phyloP scores from a whole-genome alignment of 2,888 invertebrate genomes.

The Tuberolachnus salignus region DNA sequence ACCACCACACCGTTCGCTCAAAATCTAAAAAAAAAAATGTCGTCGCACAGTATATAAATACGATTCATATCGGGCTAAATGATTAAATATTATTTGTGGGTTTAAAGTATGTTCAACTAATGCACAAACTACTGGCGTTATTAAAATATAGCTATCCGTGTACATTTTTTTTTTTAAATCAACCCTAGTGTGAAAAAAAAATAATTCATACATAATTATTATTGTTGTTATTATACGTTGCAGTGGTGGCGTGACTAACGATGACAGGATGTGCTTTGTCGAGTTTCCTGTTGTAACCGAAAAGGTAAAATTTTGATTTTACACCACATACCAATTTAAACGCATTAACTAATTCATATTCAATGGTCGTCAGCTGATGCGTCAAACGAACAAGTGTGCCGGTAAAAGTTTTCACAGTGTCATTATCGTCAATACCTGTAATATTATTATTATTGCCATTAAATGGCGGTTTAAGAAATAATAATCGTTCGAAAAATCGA shows the following conservation, averaged over 20 bases:
- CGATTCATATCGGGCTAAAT: too few relatives aligned
- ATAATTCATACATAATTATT: background rate
- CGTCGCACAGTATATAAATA: too few relatives aligned
- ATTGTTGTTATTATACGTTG: background rate
- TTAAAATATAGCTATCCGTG: too few relatives aligned
- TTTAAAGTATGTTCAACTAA: too few relatives aligned
- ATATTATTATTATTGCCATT: background rate
- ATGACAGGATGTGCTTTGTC: background rate
- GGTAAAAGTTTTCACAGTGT: background rate
- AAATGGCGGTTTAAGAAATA: background rate
- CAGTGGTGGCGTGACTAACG: conserved; percentile 29
- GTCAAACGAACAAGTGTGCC: background rate
- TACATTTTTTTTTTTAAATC: too few relatives aligned
- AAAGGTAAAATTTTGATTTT: conserved; percentile 5
- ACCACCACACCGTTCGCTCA: too few relatives aligned
- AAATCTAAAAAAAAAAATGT: too few relatives aligned
- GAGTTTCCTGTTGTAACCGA: background rate
- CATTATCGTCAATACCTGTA: background rate
- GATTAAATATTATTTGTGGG: too few relatives aligned
- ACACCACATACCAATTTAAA: background rate
- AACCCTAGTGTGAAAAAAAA: too few relatives aligned
- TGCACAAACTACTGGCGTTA: too few relatives aligned
- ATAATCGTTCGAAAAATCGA: background rate
- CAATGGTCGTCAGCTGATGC: background rate
- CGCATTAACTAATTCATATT: background rate